A percentile compares a stretch with the other conserved stretches of the same genome.
Conservation (phyloP, 2,113 vertebrate genomes). For the Gadus chalcogrammus region DNA sequence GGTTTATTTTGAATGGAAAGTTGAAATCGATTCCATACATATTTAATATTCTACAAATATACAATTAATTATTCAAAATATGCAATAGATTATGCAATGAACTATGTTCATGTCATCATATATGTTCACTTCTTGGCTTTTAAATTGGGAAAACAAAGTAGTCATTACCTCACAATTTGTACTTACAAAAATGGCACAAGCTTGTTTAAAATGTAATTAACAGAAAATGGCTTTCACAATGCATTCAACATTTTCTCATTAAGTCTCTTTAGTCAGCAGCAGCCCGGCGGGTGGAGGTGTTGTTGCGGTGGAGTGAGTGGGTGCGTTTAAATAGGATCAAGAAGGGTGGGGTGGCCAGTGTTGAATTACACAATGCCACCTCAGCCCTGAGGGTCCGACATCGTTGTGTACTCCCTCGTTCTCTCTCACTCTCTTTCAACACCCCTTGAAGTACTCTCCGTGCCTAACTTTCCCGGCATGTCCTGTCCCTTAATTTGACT, state of each 20-base stretch:
- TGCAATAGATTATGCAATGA: no score
- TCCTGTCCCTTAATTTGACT: constrained; percentile 46
- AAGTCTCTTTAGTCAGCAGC: background rate
- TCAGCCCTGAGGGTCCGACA: constrained; percentile 52
- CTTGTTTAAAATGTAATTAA: background rate
- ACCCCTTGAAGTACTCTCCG: constrained; percentile 34
- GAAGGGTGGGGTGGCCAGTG: constrained; percentile 60
- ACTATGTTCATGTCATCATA: no score
- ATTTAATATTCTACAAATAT: no score
- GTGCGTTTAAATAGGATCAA: constrained; percentile 53
- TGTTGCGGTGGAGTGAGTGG: constrained; percentile 25
- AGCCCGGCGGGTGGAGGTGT: background rate
- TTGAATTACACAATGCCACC: constrained; percentile 64
- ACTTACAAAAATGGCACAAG: no score
- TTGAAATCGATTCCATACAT: no score
- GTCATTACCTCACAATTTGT: no score
- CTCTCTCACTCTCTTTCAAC: constrained; percentile 24
- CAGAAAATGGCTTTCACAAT: background rate
- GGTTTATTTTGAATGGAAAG: no score
- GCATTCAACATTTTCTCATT: background rate
- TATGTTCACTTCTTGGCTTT: no score
- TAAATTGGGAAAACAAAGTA: no score
- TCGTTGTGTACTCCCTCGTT: constrained; percentile 48
- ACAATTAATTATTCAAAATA: no score
- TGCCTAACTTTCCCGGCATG: constrained; percentile 32